Evolutionary conservation across 2,797 vertebrate species (phyloP), one percentile per base, ranked within the genome.

Genomic region (Orientallactaga sibirica): DNA sequence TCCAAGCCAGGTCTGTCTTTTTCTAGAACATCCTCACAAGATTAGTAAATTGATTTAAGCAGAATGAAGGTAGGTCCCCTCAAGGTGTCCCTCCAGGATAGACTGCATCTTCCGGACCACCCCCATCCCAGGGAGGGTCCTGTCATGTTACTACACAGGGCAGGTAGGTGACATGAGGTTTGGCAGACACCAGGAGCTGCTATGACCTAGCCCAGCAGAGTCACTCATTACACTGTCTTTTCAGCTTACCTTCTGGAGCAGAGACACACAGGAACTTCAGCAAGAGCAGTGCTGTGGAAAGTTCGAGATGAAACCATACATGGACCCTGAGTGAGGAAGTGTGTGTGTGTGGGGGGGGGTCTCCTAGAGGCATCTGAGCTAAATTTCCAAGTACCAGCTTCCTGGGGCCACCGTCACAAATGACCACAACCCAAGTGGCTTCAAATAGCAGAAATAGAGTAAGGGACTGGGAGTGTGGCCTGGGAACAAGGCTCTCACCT

Each of bases 201-300:
- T 29, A 25, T 15, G 55, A 43, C 52, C 29, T 62, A 58, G 14
- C 62, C 33, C 5, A 0, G 15, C 22, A 37, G 33, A 79, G 37
- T 25, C 24, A 15, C 7, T 12, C 41, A 12, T 55, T 10, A 16
- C 24, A 10, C 55, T 16, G 43, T 41, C 12, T 3, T 24, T 83
- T 62, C 37, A 37, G 7, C 33, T 41, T 14, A 68, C 4, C 0
- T 43, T 52, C 29, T 2, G 11, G 76, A 33, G 19, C 7, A 9
- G 33, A 33, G 48, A 2, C 55, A 27, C n/a, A 11, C 33, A 15
- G 48, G 52, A 29, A 33, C 18, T 29, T 4, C 29, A 5, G 29
- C 19, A 27, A 27, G 48, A 6, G n/a, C 11, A 29, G n/a, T 20
- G 3, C 0, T 0, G 0, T 29, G 64, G 10, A 16, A 19, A 25